A percentile compares a stretch with the other conserved stretches of the same genome.
Evolutionary conservation across 2,113 vertebrate species (phyloP).

Genomic region (Pteropus alecto): DNA sequence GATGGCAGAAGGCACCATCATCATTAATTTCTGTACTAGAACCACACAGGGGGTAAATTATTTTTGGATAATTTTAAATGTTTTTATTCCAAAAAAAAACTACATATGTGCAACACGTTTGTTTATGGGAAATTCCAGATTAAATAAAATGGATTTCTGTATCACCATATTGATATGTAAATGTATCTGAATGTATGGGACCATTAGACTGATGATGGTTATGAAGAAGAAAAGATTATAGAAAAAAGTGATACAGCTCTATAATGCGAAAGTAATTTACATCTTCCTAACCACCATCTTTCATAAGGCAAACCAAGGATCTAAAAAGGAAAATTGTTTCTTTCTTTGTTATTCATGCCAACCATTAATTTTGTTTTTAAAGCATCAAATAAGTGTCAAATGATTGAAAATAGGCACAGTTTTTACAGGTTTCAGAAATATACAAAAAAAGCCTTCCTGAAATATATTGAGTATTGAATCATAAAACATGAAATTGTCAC

Average conservation of each 20-base stretch:
- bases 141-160: conserved; percentile 2
- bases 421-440: not conserved
- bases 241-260: not conserved
- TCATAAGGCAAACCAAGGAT: not conserved
- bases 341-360: not conserved
- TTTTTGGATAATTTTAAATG: conserved; percentile 61
- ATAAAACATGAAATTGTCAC: not conserved
- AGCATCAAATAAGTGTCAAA: not conserved
- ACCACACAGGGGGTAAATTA: conserved; percentile 72
- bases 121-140: conserved; percentile 38
- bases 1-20: conserved; percentile 68
- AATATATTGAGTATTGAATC: not conserved
- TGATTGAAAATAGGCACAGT: not conserved
- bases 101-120: conserved; percentile 42
- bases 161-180: too few species aligned
- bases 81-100: conserved; percentile 33
- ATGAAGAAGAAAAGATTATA: not conserved
- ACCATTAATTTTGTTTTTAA: not conserved
- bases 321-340: not conserved
- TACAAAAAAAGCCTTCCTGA: not conserved
- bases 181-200: not conserved
- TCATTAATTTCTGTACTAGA: conserved; percentile 75
- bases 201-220: not conserved
- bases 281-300: not conserved
- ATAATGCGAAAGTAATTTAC: not conserved